phyloP scores from a whole-genome alignment of 2,888 invertebrate genomes.

The Diaprepes abbreviatus region DNA sequence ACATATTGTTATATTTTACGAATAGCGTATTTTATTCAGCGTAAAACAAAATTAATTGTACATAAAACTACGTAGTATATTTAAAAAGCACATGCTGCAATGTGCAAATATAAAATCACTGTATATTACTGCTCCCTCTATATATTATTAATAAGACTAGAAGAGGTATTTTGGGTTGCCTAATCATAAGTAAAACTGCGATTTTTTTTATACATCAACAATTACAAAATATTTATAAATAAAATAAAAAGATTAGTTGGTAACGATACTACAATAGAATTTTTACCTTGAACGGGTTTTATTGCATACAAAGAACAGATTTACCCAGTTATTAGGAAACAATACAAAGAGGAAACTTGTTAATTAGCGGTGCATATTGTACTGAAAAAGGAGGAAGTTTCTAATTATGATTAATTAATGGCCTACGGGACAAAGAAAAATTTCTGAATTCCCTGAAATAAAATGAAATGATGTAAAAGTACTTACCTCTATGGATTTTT shows the following conservation, averaged over 20 bases:
- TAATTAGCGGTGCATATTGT: neutral
- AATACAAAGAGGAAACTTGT: neutral
- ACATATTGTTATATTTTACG: no score
- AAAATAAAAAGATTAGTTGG: neutral
- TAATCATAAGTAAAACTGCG: neutral
- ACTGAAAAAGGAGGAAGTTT: neutral
- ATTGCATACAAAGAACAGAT: neutral
- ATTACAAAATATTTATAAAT: neutral
- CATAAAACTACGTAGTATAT: no score
- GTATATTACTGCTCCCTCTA: no score
- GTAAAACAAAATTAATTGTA: no score
- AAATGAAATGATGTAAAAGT: neutral
- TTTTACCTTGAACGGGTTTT: slow-evolving; percentile 8
- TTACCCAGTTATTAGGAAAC: neutral
- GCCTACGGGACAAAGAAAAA: neutral
- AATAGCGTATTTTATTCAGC: no score
- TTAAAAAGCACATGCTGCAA: no score
- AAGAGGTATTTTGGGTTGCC: slow-evolving; percentile 3
- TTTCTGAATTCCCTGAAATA: neutral
- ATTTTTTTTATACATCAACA: neutral
- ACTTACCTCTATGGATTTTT: slow-evolving; percentile 33
- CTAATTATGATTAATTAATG: neutral
- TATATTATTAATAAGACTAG: no score
- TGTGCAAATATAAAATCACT: no score
- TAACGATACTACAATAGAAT: neutral